A percentile compares a stretch with the other conserved stretches of the same genome.
phyloP scores from a whole-genome alignment of 2,797 vertebrate species.

The Paedocypris micromegethes region DNA sequence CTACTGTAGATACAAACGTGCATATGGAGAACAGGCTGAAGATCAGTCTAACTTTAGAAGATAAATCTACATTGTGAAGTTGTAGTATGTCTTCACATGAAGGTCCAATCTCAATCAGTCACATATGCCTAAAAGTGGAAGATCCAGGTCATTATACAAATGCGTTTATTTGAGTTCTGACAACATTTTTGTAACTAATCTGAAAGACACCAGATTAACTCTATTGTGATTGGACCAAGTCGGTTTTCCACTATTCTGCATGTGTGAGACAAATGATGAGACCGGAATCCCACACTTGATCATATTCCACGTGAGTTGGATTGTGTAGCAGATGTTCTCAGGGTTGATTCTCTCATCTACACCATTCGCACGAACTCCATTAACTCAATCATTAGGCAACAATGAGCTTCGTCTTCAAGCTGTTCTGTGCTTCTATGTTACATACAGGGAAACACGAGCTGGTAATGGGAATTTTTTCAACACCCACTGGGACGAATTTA shows the following conservation, averaged over 20 bases:
- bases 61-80: too few relatives aligned
- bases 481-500: neutral
- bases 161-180: too few relatives aligned
- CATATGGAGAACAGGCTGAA: too few relatives aligned
- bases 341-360: slow-evolving; percentile 1
- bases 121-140: too few relatives aligned
- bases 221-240: neutral
- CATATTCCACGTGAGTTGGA: slow-evolving; percentile 17
- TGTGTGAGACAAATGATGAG: slow-evolving; percentile 24
- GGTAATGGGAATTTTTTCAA: neutral
- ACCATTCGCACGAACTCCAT: slow-evolving; percentile 30
- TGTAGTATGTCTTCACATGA: too few relatives aligned
- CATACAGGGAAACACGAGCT: neutral
- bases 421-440: neutral
- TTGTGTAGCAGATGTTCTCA: slow-evolving; percentile 39
- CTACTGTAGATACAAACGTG: slow-evolving; percentile 33
- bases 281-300: slow-evolving; percentile 18
- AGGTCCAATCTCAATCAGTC: too few relatives aligned
- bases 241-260: slow-evolving; percentile 19
- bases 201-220: too few relatives aligned
- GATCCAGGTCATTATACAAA: too few relatives aligned
- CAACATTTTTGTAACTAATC: too few relatives aligned
- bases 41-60: too few relatives aligned
- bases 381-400: slow-evolving; percentile 3
- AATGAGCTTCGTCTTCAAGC: neutral